Evolutionary conservation across 2,797 vertebrate genomes (phyloP), one percentile per base, ranked within the genome.

Genomic region (Podarcis siculus): DNA sequence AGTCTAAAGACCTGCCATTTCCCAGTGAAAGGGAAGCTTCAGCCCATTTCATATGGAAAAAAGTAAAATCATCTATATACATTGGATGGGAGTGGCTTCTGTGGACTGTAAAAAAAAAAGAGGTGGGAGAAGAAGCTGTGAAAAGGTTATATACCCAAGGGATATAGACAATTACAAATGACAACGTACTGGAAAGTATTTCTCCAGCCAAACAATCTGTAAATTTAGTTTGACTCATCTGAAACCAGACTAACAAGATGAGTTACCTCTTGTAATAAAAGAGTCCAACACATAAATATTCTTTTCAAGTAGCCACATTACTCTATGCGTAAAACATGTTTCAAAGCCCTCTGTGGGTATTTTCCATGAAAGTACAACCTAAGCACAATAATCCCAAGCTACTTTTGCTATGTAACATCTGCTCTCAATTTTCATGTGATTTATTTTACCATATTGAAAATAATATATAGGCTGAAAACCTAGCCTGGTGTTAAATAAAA

Each of bases 301-400:
- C 92, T 89, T 95, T 92, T 90, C 78, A 89, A 94, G 95, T 49
- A 92, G 91, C 92, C 93, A 3, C 90, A 78, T 96, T 82, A 94
- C 93, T 89, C 4, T 78, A 91, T 91, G 17, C 55, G 0, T 2
- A 66, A 94, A 93, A 91, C 91, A 96, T 90, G 93, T 89, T 90
- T 93, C 89, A 89, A 92, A 93, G 90, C 92, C 91, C 25, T 23
- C 49, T 35, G 61, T 15, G 82, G 91, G 92, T 88, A 0, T 86
- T 93, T 93, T 94, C 93, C 92, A 87, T 87, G 90, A 90, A 93
- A 93, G 83, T 86, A 71, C 79, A 87, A 85, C 30, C 83, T 13
- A 86, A 91, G 92, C 90, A 91, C 0, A 0, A 69, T 64, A 94
- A 94, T 93, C 91, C 92, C 8, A 15, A 3, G n/a, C 90, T 69